Conservation (phyloP, 1,140 invertebrate species). For the Drosophila navojoa region DNA sequence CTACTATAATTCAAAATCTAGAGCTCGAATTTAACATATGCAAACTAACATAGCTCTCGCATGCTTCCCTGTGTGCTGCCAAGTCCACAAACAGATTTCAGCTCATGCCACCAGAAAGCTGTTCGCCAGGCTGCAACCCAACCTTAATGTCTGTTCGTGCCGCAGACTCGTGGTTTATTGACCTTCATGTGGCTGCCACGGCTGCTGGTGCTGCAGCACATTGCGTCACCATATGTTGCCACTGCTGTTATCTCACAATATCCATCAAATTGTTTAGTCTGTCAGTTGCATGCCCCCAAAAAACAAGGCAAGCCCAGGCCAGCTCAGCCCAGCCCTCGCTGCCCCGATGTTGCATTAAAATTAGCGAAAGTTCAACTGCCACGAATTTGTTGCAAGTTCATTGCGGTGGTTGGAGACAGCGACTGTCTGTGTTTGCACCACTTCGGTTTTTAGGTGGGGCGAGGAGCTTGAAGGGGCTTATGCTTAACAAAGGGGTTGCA, state of each 20-base stretch:
- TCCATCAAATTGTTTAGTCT: constrained; percentile 11
- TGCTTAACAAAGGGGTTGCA: neutral
- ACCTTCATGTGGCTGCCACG: constrained; percentile 4
- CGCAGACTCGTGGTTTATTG: constrained; percentile 10
- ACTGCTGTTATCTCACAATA: constrained; percentile 12
- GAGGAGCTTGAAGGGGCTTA: neutral
- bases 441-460: neutral
- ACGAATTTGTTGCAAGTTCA: constrained; percentile 2
- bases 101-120: neutral
- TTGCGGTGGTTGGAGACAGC: neutral
- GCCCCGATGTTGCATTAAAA: neutral
- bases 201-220: constrained; percentile 3
- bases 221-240: constrained; percentile 16
- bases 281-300: constrained; percentile 8
- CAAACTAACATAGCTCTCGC: too few species aligned
- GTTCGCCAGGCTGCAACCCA: neutral
- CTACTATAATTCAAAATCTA: too few species aligned
- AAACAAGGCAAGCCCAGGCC: neutral
- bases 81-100: neutral
- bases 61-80: too few species aligned
- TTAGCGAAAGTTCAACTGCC: constrained; percentile 5
- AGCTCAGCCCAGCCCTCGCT: neutral
- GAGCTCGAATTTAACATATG: too few species aligned
- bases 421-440: constrained; percentile 2
- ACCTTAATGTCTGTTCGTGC: constrained; percentile 2